These are phyloP conservation scores for Drosophila cognata DNA, from an alignment of 2,888 invertebrate genomes.

Conservation along the genomic window DNA sequence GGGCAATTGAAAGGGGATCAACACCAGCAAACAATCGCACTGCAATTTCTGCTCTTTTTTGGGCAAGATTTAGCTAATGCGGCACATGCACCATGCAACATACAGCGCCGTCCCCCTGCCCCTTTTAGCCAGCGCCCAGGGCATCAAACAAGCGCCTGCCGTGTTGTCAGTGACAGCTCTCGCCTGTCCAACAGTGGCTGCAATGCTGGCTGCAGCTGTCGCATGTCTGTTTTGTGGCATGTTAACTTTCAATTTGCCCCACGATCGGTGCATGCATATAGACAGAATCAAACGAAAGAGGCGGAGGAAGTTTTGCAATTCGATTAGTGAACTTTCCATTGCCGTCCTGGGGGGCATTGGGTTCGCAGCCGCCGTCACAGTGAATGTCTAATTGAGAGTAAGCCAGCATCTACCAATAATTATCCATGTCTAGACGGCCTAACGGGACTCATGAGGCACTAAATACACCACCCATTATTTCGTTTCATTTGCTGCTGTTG, in stretches of 20 bases:
- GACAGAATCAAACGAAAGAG: background rate
- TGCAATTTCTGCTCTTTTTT: conserved; percentile 34
- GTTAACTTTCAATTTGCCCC: conserved; percentile 72
- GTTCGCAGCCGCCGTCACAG: conserved; percentile 39
- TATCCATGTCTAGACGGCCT: conserved; percentile 58
- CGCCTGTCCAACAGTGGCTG: conserved; percentile 38
- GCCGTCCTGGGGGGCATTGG: conserved; percentile 34
- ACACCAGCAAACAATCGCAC: conserved; percentile 27
- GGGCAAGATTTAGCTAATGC: conserved; percentile 57
- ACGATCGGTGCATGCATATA: conserved; percentile 34
- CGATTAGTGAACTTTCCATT: conserved; percentile 53
- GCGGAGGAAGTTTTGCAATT: background rate
- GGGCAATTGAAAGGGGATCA: conserved; percentile 63
- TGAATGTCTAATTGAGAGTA: conserved; percentile 70
- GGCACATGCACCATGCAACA: conserved; percentile 37
- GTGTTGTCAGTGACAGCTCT: conserved; percentile 62
- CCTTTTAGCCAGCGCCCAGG: conserved; percentile 16
- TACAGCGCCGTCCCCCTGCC: background rate
- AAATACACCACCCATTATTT: conserved; percentile 9
- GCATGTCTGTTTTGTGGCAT: conserved; percentile 57
- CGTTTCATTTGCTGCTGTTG: background rate
- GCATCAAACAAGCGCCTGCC: conserved; percentile 7
- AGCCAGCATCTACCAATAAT: conserved; percentile 29
- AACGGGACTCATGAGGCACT: conserved; percentile 25
- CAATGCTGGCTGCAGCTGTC: conserved; percentile 14